Conservation (phyloP, 2,797 vertebrate species). For the Phoebastria nigripes region DNA sequence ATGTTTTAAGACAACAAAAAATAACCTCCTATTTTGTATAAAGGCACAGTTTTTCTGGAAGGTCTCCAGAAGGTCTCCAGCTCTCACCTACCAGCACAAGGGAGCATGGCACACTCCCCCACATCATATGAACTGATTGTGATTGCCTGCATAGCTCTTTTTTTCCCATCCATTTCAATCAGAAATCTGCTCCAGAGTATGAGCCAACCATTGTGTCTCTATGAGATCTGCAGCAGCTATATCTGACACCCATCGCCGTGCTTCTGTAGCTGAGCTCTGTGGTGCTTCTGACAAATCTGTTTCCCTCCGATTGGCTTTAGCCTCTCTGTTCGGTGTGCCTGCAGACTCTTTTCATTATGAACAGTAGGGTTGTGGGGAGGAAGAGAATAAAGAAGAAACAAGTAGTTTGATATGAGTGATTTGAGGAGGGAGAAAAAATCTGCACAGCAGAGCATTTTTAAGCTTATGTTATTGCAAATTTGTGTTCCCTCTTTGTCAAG, state of each 20-base stretch:
- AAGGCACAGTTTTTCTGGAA: not conserved
- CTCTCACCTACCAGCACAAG: not conserved
- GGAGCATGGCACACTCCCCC: not conserved
- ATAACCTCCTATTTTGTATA: not conserved
- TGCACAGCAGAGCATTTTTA: not conserved
- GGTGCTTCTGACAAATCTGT: not conserved
- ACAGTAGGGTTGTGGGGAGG: not conserved
- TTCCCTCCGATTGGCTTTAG: not conserved
- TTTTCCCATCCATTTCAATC: not conserved
- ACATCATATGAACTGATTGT: not conserved
- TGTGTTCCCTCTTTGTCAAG: not conserved
- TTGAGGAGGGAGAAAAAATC: not conserved
- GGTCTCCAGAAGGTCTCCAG: not conserved
- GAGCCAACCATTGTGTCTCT: not conserved
- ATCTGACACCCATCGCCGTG: not conserved
- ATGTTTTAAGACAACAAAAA: not conserved
- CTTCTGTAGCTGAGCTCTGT: not conserved
- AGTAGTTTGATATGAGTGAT: not conserved
- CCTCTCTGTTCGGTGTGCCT: accelerated
- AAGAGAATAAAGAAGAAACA: not conserved
- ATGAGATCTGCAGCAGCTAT: not conserved
- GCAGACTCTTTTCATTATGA: not conserved
- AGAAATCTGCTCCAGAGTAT: not conserved
- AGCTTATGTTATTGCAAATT: not conserved
- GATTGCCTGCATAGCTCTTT: not conserved